These are phyloP conservation scores for Eulemur rubriventer DNA, from an alignment of 2,797 vertebrate species.

Conservation along the genomic window DNA sequence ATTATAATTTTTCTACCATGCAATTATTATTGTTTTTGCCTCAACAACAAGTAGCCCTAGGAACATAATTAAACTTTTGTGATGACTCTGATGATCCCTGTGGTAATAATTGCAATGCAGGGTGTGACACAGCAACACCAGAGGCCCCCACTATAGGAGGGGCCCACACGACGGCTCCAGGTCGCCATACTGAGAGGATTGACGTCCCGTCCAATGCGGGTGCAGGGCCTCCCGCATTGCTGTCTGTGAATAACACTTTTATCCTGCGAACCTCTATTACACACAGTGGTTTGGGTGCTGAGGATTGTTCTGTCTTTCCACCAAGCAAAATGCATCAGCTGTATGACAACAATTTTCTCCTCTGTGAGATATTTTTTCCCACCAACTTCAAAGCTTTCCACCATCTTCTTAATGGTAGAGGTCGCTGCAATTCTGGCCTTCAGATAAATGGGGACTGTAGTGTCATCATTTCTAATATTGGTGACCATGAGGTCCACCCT, in stretches of 20 bases:
- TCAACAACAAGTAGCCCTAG: neutral
- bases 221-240: rapidly evolving
- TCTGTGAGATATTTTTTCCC: neutral
- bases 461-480: neutral
- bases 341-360: neutral
- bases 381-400: neutral
- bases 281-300: neutral
- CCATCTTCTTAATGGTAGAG: neutral
- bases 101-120: neutral
- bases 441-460: neutral
- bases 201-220: neutral
- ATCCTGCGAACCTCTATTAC: neutral
- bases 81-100: neutral
- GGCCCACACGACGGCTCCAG: too few species aligned
- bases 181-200: rapidly evolving
- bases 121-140: neutral
- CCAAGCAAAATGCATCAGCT: neutral
- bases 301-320: neutral
- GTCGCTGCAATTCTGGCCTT: neutral
- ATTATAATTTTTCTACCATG: neutral
- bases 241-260: neutral
- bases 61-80: neutral
- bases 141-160: rapidly evolving
- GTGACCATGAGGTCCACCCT: neutral
- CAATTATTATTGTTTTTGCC: neutral